These are phyloP conservation scores for Megalopta genalis DNA, from an alignment of 1,140 invertebrate species.

Conservation along the genomic window DNA sequence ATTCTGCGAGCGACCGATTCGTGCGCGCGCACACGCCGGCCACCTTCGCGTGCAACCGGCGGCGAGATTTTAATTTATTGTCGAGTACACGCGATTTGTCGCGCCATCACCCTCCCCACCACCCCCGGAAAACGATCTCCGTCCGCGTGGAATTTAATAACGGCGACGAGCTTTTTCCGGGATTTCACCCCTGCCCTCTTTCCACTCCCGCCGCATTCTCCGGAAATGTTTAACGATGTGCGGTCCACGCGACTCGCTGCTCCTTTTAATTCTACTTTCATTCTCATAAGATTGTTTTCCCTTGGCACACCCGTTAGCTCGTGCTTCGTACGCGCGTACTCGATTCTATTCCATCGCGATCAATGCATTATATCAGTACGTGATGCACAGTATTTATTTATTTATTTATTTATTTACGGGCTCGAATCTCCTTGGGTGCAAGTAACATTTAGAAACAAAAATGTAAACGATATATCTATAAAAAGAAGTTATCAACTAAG, in stretches of 20 bases:
- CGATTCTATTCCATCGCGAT: too few relatives aligned
- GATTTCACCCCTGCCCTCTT: neutral
- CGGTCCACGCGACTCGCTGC: neutral
- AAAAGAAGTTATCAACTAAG: too few relatives aligned
- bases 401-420: too few relatives aligned
- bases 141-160: constrained; percentile 24
- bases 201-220: neutral
- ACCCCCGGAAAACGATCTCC: neutral
- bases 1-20: neutral
- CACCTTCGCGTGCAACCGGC: neutral
- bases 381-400: too few relatives aligned
- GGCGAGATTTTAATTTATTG: constrained; percentile 19
- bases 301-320: neutral
- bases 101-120: neutral
- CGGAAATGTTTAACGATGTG: constrained; percentile 6
- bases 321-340: too few relatives aligned
- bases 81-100: neutral
- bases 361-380: too few relatives aligned
- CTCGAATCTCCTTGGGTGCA: too few relatives aligned
- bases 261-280: neutral
- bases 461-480: too few relatives aligned
- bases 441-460: too few relatives aligned
- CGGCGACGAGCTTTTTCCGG: neutral
- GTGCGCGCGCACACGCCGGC: neutral
- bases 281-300: neutral